These are phyloP conservation scores for Oryctolagus cuniculus DNA, from an alignment of 2,113 vertebrate species.

Conservation along the genomic window mOryCun1.1 NC_091445.1:15954501-15955000, in stretches of 20 bases:
- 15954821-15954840: background rate
- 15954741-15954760: background rate
- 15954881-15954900: background rate
- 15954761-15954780: background rate
- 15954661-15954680: background rate
- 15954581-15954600: background rate
- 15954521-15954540: background rate
- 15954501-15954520: background rate
- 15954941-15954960: constrained; percentile 19
- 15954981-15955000: background rate
- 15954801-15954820: background rate
- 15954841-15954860: background rate
- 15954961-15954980: background rate
- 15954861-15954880: background rate
- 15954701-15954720: background rate
- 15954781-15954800: background rate
- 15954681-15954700: background rate
- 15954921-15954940: background rate
- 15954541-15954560: background rate
- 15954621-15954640: background rate
- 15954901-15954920: background rate
- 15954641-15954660: background rate
- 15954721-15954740: background rate
- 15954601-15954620: background rate
- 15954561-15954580: background rate